Conservation (phyloP, 2,113 vertebrate genomes). For the Scopus umbretta region DNA sequence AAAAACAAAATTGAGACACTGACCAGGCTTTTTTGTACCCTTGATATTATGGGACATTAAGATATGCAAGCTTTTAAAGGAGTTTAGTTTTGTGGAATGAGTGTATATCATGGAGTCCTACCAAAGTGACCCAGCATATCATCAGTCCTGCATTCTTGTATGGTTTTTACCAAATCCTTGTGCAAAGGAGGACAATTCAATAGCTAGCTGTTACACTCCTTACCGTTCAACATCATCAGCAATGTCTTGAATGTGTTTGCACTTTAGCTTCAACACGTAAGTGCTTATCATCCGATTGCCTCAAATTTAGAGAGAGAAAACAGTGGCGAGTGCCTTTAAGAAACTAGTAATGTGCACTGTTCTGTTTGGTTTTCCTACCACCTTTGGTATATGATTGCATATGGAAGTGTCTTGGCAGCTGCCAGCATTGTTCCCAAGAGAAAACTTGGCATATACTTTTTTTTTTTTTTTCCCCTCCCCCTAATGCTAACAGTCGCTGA, state of each 20-base stretch:
- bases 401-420: slow-evolving; percentile 53
- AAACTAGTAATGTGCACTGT: background rate
- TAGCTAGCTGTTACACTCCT: background rate
- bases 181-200: background rate
- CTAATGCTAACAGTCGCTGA: slow-evolving; percentile 47
- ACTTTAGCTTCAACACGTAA: background rate
- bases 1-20: background rate
- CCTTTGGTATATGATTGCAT: slow-evolving; percentile 17
- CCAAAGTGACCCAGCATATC: background rate
- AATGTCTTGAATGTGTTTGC: background rate
- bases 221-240: background rate
- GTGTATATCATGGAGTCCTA: background rate
- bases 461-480: background rate
- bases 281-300: background rate
- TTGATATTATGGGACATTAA: background rate
- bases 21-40: background rate
- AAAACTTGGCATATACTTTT: slow-evolving; percentile 33
- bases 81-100: background rate
- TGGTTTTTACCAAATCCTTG: background rate
- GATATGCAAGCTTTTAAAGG: background rate
- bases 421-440: slow-evolving; percentile 41
- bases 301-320: background rate
- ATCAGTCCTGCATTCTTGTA: background rate
- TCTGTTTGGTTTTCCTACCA: background rate
- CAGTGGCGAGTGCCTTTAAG: slow-evolving; percentile 1